Conservation (phyloP, 2,113 vertebrate genomes). For the Takifugu flavidus region DNA sequence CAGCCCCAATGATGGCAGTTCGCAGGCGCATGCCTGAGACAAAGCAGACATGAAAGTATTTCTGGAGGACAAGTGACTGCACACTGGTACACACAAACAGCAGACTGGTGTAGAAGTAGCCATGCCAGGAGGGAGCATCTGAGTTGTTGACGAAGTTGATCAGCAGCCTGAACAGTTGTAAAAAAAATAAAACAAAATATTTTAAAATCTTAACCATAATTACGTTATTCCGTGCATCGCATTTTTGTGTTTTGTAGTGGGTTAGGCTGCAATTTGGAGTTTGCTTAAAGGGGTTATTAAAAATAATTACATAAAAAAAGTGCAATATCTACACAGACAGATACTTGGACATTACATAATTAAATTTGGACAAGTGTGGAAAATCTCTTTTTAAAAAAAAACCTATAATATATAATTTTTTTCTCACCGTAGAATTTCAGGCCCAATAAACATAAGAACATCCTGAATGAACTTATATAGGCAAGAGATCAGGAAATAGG, state of each 20-base stretch:
- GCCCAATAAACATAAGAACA: constrained; percentile 91
- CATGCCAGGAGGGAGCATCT: constrained; percentile 86
- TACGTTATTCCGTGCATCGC: no score
- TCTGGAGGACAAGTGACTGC: constrained; percentile 92
- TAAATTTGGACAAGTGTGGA: no score
- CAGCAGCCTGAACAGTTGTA: constrained; percentile 76
- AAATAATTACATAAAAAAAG: no score
- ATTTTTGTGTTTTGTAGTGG: no score
- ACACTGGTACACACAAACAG: constrained; percentile 85
- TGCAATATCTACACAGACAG: no score
- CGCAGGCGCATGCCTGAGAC: constrained; percentile 94
- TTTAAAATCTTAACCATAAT: no score
- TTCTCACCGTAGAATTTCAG: constrained; percentile 85
- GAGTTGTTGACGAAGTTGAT: constrained; percentile 84
- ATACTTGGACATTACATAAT: no score
- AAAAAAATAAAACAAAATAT: no score
- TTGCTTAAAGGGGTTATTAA: no score
- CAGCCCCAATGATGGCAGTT: constrained; percentile 87
- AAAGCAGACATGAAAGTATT: constrained; percentile 96
- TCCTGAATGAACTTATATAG: constrained; percentile 91
- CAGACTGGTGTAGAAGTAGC: constrained; percentile 86
- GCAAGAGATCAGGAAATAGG: constrained; percentile 92
- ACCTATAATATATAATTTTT: no score
- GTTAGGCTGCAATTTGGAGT: no score
- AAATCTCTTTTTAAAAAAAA: no score